Percentiles rank a stretch among this genome's conserved stretches.
phyloP scores from a whole-genome alignment of 2,888 invertebrate species.

The Dasysyrphus tricinctus region DNA sequence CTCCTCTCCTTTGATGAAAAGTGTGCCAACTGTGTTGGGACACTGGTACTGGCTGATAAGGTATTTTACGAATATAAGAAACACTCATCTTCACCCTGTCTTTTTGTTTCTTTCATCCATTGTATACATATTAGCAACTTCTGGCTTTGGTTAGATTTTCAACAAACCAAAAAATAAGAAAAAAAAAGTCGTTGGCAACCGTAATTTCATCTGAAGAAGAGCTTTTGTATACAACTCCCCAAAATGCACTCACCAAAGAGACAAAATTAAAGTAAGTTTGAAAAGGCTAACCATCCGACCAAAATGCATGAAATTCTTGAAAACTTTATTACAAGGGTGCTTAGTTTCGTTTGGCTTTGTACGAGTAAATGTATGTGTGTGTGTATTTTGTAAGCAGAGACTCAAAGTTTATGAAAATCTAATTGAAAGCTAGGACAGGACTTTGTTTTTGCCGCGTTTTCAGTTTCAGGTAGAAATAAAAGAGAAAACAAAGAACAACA shows the following conservation, averaged over 20 bases:
- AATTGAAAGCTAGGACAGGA: slow-evolving; percentile 52
- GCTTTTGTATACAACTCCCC: slow-evolving; percentile 43
- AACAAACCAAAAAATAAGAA: not conserved
- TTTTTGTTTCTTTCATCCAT: too few species aligned
- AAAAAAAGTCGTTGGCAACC: not conserved
- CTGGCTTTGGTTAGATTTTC: too few species aligned
- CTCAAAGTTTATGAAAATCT: slow-evolving; percentile 39
- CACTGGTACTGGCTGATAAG: too few species aligned
- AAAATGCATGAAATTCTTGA: slow-evolving; percentile 26
- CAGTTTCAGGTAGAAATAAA: slow-evolving; percentile 37
- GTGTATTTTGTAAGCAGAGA: slow-evolving; percentile 28
- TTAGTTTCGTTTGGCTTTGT: slow-evolving; percentile 17
- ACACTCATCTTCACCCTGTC: too few species aligned
- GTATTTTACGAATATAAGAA: too few species aligned
- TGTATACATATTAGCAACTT: too few species aligned
- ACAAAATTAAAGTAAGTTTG: slow-evolving; percentile 15
- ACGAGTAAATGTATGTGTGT: not conserved
- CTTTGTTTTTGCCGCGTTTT: slow-evolving; percentile 20
- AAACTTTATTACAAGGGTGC: slow-evolving; percentile 33
- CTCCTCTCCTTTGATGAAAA: too few species aligned
- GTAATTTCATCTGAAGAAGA: slow-evolving; percentile 2
- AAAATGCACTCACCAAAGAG: slow-evolving; percentile 58
- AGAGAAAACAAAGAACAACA: slow-evolving; percentile 30
- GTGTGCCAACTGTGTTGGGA: too few species aligned
- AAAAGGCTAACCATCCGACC: not conserved